Conservation (phyloP, 2,888 invertebrate species). For the Phasia obesa region DNA sequence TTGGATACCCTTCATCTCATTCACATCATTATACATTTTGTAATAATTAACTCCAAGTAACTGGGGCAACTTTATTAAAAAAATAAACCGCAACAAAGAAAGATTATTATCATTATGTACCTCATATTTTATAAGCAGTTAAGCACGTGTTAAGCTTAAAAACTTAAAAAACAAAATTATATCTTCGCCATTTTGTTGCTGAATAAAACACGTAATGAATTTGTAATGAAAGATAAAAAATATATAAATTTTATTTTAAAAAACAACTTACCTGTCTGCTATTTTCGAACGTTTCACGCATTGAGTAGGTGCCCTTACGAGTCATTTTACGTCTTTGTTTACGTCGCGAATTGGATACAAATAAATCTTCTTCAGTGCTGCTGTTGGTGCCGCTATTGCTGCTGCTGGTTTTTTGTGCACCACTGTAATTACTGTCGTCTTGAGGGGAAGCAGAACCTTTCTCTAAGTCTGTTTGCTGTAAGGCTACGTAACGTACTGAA, state of each 20-base stretch:
- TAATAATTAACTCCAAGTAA: too few species aligned
- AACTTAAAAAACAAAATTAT: too few species aligned
- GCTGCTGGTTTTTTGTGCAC: conserved; percentile 31
- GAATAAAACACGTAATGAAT: too few species aligned
- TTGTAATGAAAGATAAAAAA: not conserved
- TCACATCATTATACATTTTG: too few species aligned
- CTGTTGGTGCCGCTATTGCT: conserved; percentile 73
- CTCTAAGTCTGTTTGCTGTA: conserved; percentile 77
- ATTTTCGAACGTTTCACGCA: conserved; percentile 68
- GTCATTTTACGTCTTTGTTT: conserved; percentile 72
- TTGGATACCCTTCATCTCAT: too few species aligned
- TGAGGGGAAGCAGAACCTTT: conserved; percentile 47
- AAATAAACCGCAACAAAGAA: too few species aligned
- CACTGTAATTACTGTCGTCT: conserved; percentile 25
- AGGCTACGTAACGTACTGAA: conserved; percentile 71
- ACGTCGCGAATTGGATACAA: conserved; percentile 70
- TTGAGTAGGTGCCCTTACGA: conserved; percentile 68
- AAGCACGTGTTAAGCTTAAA: too few species aligned
- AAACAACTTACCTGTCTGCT: conserved; percentile 69
- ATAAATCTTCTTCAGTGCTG: conserved; percentile 78
- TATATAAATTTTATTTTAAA: not conserved
- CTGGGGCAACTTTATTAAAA: too few species aligned
- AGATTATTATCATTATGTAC: too few species aligned
- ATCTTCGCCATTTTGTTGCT: too few species aligned
- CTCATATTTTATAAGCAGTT: too few species aligned